These are phyloP conservation scores for Periophthalmus magnuspinnatus DNA, from an alignment of 2,797 vertebrate genomes.

Conservation along the genomic window DNA sequence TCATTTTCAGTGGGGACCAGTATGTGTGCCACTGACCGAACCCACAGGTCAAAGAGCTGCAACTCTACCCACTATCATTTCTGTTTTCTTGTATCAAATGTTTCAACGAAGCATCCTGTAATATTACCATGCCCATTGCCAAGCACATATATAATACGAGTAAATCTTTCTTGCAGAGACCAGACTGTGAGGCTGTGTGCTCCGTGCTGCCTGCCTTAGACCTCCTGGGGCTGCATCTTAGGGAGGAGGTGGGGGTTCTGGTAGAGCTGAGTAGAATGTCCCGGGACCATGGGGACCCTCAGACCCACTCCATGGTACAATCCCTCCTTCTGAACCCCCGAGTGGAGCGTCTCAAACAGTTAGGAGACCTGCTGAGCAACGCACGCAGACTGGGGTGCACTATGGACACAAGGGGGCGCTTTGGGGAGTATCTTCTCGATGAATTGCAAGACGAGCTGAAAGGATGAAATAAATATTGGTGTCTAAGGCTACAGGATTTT, in stretches of 20 bases:
- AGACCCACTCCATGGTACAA: conserved; percentile 60
- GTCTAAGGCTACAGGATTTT: too few relatives aligned
- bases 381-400: conserved; percentile 72
- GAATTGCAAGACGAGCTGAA: conserved; percentile 71
- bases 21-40: too few relatives aligned
- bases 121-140: too few relatives aligned
- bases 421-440: conserved; percentile 79
- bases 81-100: neutral
- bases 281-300: conserved; percentile 50
- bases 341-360: conserved; percentile 70
- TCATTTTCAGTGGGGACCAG: too few relatives aligned
- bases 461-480: neutral
- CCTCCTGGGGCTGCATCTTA: conserved; percentile 72
- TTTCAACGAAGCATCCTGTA: neutral
- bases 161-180: conserved; percentile 59
- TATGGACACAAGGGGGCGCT: conserved; percentile 58
- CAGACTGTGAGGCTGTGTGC: conserved; percentile 60
- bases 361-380: conserved; percentile 76
- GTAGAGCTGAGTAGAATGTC: conserved; percentile 74
- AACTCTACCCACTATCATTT: too few relatives aligned
- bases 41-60: too few relatives aligned
- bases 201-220: conserved; percentile 72
- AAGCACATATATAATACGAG: neutral
- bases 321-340: conserved; percentile 72
- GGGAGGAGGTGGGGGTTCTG: conserved; percentile 69